These are phyloP conservation scores for Dendrocincla tyrannina DNA, from an alignment of 2,797 vertebrate species.

Conservation along the genomic window DNA sequence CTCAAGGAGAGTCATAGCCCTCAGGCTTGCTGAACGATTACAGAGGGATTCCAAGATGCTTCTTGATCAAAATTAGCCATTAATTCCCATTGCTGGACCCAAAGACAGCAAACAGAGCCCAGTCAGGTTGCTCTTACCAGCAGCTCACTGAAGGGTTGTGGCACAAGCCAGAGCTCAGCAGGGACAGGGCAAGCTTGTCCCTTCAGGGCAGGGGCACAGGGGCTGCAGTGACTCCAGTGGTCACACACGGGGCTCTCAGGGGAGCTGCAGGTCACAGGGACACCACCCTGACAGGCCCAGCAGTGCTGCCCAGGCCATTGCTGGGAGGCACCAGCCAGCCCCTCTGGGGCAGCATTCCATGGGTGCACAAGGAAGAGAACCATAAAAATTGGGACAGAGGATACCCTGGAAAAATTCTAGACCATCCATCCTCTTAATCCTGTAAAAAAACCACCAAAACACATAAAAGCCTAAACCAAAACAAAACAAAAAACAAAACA, in stretches of 20 bases:
- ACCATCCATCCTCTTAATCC: neutral
- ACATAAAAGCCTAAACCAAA: neutral
- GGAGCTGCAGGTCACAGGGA: no score
- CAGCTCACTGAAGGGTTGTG: neutral
- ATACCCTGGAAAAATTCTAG: neutral
- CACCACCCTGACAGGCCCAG: no score
- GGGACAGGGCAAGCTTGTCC: neutral
- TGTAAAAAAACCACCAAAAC: no score
- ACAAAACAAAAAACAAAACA: neutral
- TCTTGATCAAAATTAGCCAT: conserved; percentile 25
- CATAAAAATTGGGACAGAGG: neutral
- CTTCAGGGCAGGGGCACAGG: neutral
- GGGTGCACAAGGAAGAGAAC: neutral
- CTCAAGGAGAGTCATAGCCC: neutral
- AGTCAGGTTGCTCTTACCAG: neutral
- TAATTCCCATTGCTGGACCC: neutral
- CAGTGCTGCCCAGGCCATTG: no score
- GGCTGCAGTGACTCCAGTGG: conserved; percentile 39
- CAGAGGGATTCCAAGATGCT: neutral
- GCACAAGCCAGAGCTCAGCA: neutral
- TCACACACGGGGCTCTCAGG: neutral
- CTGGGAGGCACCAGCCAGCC: no score
- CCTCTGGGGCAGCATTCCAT: neutral
- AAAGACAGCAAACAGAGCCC: neutral
- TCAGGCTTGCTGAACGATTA: neutral